A percentile compares a stretch with the other conserved stretches of the same genome.
Evolutionary conservation across 92 coral and sea anemone genomes (phyloP).

Genomic region (Zoanthus sansibaricus): DNA sequence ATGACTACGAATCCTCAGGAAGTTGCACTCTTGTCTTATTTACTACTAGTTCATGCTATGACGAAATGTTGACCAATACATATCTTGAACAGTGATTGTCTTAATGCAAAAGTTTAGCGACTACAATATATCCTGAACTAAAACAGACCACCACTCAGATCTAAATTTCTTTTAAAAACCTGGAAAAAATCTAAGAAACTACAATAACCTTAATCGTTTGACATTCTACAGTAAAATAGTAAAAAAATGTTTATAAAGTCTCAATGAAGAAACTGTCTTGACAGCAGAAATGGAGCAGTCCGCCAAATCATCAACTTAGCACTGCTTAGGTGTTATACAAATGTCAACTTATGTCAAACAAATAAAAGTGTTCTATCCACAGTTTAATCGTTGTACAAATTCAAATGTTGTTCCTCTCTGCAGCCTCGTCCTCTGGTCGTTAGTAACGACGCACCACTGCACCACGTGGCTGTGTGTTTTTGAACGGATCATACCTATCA

Average conservation of each 20-base stretch:
- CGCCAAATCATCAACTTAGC: background rate
- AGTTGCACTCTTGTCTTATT: background rate
- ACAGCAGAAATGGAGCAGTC: background rate
- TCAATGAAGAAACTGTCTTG: background rate
- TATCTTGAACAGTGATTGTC: background rate
- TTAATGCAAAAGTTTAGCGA: too few species aligned
- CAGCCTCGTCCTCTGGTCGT: background rate
- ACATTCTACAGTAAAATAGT: background rate
- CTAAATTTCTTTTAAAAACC: background rate
- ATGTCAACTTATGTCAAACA: background rate
- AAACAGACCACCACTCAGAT: background rate
- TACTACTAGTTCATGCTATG: background rate
- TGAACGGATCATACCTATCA: slow-evolving; percentile 88
- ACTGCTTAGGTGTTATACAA: background rate
- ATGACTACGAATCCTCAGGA: too few species aligned
- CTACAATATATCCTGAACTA: background rate
- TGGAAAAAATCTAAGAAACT: background rate
- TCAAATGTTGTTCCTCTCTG: background rate
- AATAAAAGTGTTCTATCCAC: background rate
- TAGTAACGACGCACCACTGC: slow-evolving; percentile 78
- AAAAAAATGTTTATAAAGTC: background rate
- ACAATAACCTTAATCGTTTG: background rate
- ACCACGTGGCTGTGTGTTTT: slow-evolving; percentile 77
- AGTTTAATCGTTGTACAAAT: background rate
- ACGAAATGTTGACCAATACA: background rate